Base-by-base conservation (phyloP, 2,797 vertebrate species). In the Coccyzus lansbergi region DNA sequence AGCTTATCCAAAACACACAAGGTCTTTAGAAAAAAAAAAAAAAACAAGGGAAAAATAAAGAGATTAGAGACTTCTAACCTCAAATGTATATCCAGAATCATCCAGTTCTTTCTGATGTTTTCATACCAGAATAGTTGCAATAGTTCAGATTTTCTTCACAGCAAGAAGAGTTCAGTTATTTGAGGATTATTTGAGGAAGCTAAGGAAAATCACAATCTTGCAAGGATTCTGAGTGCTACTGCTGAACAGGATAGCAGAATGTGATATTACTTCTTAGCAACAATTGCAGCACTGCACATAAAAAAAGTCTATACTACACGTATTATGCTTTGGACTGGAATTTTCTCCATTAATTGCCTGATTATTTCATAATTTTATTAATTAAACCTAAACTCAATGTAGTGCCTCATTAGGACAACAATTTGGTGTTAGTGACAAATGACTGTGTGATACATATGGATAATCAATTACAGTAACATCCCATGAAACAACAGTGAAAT, bases 311-410 rank as follows among this genome's bases (percentile, higher is more conserved):
- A 56, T 31, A 56, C 25, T 64, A 70, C 53, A 81, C 58, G 80
- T 22, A 24, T 60, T 82, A 42, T 20, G 12, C 49, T 87, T 82
- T 9, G 25, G 64, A 88, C 51, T 9, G 28, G 46, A 86, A 74
- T 93, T 86, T 92, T 52, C 48, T 64, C 29, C 25, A 74, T 86
- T 92, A 16, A 60, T 88, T 58, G 31, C 80, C 25, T 55, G 49
- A 89, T 94, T 86, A 69, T 67, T 84, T 92, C 82, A 34, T 58
- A 58, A 86, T 88, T 85, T 87, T 84, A 70, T 94, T 79, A 94
- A 88, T 85, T 77, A 53, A 53, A 71, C 31, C 18, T 79, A 36
- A 60, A 84, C 49, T 68, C 71, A 74, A 29, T 74, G 51, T 36
- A 83, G 33, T 68, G 59, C 11, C 46, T 92, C 53, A 75, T 92